Conservation (phyloP, 1,140 invertebrate genomes). For the Pseudomyrmex pallidus region DNA sequence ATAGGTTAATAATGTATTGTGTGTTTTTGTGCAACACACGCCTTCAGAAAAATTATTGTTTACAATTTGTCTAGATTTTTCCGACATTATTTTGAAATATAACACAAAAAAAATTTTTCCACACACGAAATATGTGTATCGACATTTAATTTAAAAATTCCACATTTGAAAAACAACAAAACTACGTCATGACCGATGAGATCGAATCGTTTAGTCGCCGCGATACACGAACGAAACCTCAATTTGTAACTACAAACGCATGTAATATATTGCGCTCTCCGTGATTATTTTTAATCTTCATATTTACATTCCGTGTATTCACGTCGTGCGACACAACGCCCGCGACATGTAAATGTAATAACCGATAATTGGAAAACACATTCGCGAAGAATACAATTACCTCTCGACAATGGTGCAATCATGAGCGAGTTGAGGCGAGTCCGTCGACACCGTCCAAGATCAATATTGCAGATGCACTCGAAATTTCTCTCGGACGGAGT, state of each 20-base stretch:
- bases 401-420: slow-evolving; percentile 28
- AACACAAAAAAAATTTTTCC: too few species aligned
- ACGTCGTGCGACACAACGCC: background rate
- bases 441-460: slow-evolving; percentile 28
- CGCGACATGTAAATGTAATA: background rate
- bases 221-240: background rate
- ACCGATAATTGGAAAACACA: slow-evolving; percentile 23
- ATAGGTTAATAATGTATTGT: background rate
- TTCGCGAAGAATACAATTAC: slow-evolving; percentile 37
- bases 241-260: background rate
- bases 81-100: too few species aligned
- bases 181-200: background rate
- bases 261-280: background rate
- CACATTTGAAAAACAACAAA: background rate
- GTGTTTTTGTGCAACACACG: background rate
- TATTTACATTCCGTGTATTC: slow-evolving; percentile 2
- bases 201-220: background rate
- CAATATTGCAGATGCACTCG: slow-evolving; percentile 36
- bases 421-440: slow-evolving; percentile 15
- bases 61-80: too few species aligned
- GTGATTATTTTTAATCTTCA: slow-evolving; percentile 9
- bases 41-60: too few species aligned
- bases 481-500: slow-evolving; percentile 33
- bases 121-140: background rate
- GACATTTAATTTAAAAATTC: background rate